Conservation (phyloP, 2,113 vertebrate species). For the Cricetomys ansorgei region DNA sequence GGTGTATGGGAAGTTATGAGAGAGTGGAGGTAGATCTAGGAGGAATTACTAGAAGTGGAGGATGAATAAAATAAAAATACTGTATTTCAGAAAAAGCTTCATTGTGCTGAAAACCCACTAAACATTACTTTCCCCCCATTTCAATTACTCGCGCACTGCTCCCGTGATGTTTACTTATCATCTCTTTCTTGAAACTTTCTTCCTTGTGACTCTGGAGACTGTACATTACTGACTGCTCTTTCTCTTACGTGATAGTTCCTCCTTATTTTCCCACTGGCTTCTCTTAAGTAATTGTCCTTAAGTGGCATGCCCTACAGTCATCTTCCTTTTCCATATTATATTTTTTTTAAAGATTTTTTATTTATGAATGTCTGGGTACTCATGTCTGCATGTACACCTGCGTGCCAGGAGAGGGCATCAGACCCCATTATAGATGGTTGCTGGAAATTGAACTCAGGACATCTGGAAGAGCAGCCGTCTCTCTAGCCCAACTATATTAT, state of each 20-base stretch:
- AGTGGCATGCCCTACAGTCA: background rate
- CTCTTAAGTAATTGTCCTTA: background rate
- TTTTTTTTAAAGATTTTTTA: no score
- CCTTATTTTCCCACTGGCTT: background rate
- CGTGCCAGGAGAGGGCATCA: no score
- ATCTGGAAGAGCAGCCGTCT: no score
- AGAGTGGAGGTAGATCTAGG: background rate
- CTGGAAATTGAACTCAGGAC: no score
- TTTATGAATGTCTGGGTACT: no score
- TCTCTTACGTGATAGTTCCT: no score
- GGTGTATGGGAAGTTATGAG: background rate
- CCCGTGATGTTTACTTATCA: background rate
- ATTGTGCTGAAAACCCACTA: background rate
- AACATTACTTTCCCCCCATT: background rate
- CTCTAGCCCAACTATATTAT: no score
- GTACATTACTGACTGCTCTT: background rate
- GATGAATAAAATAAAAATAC: background rate
- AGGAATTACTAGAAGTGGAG: background rate
- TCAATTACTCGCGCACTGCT: background rate
- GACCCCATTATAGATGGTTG: no score
- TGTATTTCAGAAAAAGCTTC: background rate
- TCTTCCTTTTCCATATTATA: background rate
- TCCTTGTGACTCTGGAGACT: background rate
- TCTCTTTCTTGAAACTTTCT: background rate
- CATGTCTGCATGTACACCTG: no score